Evolutionary conservation across 2,797 vertebrate genomes (phyloP).

Genomic region (Benthosema pterotum): DNA sequence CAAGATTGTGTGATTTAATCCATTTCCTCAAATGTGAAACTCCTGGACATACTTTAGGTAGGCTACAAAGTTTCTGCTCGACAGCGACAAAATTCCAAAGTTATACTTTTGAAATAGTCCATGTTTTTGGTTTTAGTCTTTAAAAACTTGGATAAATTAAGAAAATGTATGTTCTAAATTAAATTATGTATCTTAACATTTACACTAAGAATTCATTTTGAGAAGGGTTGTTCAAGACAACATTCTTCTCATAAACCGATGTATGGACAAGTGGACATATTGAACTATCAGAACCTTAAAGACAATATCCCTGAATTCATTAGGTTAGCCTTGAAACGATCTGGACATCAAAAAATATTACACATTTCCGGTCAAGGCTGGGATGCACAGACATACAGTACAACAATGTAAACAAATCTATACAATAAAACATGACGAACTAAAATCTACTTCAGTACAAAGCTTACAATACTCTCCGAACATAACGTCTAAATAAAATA

Average conservation of each 20-base stretch:
- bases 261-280: not conserved
- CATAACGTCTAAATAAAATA: slow-evolving; percentile 37
- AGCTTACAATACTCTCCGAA: slow-evolving; percentile 63
- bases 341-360: slow-evolving; percentile 28
- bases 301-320: slow-evolving; percentile 14
- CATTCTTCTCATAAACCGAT: not conserved
- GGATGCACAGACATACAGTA: slow-evolving; percentile 26
- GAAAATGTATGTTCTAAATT: not conserved
- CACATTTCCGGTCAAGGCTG: not conserved
- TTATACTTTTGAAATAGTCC: no score
- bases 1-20: no score
- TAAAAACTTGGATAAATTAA: not conserved
- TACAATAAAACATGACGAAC: slow-evolving; percentile 26
- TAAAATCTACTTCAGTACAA: slow-evolving; percentile 26
- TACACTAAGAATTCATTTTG: not conserved
- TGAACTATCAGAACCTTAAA: not conserved
- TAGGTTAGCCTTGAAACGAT: slow-evolving; percentile 35
- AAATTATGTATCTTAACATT: not conserved
- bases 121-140: not conserved
- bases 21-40: no score
- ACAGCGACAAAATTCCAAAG: no score
- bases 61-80: no score
- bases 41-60: no score
- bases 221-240: not conserved
- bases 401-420: slow-evolving; percentile 32